Percentiles rank a stretch among this genome's conserved stretches.
phyloP scores from a whole-genome alignment of 2,888 invertebrate species.

The Adelphocoris suturalis region DNA sequence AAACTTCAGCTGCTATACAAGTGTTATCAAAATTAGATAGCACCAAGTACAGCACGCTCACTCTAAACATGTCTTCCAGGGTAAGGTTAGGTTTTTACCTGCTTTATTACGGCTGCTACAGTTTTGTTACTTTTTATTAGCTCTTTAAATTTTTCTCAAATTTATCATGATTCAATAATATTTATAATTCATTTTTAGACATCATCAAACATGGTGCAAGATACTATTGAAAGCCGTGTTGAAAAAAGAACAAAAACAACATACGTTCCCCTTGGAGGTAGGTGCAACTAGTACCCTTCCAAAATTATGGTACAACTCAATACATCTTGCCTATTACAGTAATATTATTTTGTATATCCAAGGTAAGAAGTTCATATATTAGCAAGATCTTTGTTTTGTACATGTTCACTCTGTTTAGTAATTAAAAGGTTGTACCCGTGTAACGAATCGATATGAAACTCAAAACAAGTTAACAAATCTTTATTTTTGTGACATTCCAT shows the following conservation, averaged over 20 bases:
- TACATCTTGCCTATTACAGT: too few species aligned
- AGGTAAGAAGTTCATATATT: too few species aligned
- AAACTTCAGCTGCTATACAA: slow-evolving; percentile 87
- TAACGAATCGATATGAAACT: too few species aligned
- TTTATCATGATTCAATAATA: too few species aligned
- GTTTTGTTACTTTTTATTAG: neutral
- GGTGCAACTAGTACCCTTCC: slow-evolving; percentile 66
- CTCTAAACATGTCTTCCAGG: slow-evolving; percentile 93
- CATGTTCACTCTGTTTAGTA: too few species aligned
- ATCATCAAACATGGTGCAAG: slow-evolving; percentile 90
- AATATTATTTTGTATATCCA: too few species aligned
- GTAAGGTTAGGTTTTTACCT: slow-evolving; percentile 77
- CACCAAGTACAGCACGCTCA: slow-evolving; percentile 83
- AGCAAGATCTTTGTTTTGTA: too few species aligned
- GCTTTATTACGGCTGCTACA: neutral
- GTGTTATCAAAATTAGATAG: slow-evolving; percentile 82
- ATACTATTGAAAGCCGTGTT: slow-evolving; percentile 90
- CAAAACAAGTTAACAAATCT: too few species aligned
- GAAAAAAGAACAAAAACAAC: slow-evolving; percentile 93
- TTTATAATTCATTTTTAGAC: slow-evolving; percentile 80
- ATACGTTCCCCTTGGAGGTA: slow-evolving; percentile 88
- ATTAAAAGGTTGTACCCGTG: too few species aligned
- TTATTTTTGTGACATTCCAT: too few species aligned
- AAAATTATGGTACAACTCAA: too few species aligned
- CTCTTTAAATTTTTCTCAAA: too few species aligned